phyloP scores from a whole-genome alignment of 2,797 vertebrate genomes.

The Danionella dracula region DNA sequence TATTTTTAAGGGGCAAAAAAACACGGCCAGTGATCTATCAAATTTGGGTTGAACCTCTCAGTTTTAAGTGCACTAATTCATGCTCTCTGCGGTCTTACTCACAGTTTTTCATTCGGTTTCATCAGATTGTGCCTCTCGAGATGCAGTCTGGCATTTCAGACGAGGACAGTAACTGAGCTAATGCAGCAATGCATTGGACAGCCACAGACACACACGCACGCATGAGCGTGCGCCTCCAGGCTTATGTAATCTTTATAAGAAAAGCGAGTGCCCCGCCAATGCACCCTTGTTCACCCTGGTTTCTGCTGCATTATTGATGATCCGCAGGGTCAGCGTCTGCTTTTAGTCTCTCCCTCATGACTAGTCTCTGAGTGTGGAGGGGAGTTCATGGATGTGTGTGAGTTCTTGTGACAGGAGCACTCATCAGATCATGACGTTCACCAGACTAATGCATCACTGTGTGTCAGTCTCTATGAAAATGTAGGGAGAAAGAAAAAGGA shows the following conservation, averaged over 20 bases:
- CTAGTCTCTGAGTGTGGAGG: neutral
- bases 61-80: too few relatives aligned
- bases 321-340: conserved; percentile 76
- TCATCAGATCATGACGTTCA: conserved; percentile 69
- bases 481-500: too few relatives aligned
- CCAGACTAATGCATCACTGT: too few relatives aligned
- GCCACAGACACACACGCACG: conserved; percentile 51
- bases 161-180: conserved; percentile 74
- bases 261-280: conserved; percentile 64
- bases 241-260: conserved; percentile 86
- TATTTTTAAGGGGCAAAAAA: too few relatives aligned
- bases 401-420: conserved; percentile 55
- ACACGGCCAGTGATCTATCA: too few relatives aligned
- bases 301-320: conserved; percentile 89
- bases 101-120: neutral
- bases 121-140: conserved; percentile 3
- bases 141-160: neutral
- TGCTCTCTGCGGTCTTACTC: too few relatives aligned
- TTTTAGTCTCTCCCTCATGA: conserved; percentile 79
- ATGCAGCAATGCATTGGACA: conserved; percentile 67
- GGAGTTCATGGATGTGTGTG: too few relatives aligned
- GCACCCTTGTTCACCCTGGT: conserved; percentile 87
- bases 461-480: too few relatives aligned
- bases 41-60: too few relatives aligned
- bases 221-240: conserved; percentile 9